Evolutionary conservation across 2,113 vertebrate genomes (phyloP).

Genomic region (Grammomys dolichurus): DNA sequence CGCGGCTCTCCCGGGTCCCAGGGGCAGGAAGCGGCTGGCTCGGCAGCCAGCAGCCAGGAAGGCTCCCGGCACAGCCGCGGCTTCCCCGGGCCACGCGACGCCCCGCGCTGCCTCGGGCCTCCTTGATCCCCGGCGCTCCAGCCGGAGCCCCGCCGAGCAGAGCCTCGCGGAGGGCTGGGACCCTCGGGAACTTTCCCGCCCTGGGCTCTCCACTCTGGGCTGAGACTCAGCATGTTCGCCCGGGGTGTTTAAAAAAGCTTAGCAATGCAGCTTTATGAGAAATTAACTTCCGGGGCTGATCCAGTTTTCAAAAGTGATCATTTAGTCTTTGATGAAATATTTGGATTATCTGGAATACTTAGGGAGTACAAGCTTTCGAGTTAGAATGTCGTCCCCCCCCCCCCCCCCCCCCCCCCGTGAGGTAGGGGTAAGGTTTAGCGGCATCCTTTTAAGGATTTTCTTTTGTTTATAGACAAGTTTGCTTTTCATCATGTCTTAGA

Average conservation of each 20-base stretch:
- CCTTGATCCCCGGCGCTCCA: neutral
- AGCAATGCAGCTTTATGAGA: neutral
- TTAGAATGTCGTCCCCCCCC: neutral
- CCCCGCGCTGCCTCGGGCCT: neutral
- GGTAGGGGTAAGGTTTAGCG: neutral
- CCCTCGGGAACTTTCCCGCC: neutral
- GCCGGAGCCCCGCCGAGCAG: neutral
- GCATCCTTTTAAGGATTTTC: conserved; percentile 25
- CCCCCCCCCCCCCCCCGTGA: neutral
- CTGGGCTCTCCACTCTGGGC: neutral
- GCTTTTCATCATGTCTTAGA: conserved; percentile 52
- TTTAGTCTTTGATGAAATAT: conserved; percentile 16
- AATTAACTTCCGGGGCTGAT: neutral
- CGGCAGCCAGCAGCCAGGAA: neutral
- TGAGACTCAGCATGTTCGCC: neutral
- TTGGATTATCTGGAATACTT: neutral
- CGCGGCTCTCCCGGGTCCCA: neutral
- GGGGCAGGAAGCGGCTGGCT: neutral
- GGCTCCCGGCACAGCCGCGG: neutral
- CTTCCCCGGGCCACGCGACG: neutral
- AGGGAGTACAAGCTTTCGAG: neutral
- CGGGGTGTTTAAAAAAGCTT: neutral
- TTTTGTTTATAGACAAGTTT: conserved; percentile 47
- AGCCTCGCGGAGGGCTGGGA: neutral
- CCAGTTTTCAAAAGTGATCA: neutral